Conservation (phyloP, 2,888 invertebrate species). For the Buathra laborator region DNA sequence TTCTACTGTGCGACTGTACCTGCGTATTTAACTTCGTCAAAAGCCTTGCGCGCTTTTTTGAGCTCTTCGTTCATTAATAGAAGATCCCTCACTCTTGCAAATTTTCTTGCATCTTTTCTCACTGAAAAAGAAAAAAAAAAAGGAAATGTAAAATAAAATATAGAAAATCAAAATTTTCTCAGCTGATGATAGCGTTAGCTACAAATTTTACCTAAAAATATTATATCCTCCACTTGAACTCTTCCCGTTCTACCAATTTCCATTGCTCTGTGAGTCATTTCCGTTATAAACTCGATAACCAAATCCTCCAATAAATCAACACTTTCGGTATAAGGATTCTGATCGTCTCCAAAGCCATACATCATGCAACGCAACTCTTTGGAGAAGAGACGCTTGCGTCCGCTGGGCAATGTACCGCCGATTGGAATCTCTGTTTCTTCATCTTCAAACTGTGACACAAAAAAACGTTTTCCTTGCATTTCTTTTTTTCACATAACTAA, state of each 20-base stretch:
- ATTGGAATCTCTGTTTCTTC: conserved; percentile 90
- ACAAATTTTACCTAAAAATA: conserved; percentile 87
- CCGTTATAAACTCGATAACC: conserved; percentile 98
- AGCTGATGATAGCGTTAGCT: conserved; percentile 10
- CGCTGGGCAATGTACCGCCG: conserved; percentile 88
- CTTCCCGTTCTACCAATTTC: conserved; percentile 98
- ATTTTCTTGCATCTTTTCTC: conserved; percentile 98
- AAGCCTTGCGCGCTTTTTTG: conserved; percentile 99
- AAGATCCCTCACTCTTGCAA: conserved; percentile 98
- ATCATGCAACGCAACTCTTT: conserved; percentile 99
- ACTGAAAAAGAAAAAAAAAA: conserved; percentile 88
- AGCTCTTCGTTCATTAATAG: conserved; percentile 99
- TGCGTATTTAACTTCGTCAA: conserved; percentile 99
- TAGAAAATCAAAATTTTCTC: no score
- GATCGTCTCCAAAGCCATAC: conserved; percentile 99
- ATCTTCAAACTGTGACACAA: conserved; percentile 86
- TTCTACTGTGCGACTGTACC: conserved; percentile 87
- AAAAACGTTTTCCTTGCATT: neutral
- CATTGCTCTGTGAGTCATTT: conserved; percentile 97
- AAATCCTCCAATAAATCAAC: conserved; percentile 98
- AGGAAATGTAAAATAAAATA: neutral
- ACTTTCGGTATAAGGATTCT: conserved; percentile 99
- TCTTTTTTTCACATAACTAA: neutral
- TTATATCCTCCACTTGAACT: conserved; percentile 99
- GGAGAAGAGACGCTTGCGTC: conserved; percentile 94